phyloP scores from a whole-genome alignment of 2,888 invertebrate genomes.

The Diloba caeruleocephala region DNA sequence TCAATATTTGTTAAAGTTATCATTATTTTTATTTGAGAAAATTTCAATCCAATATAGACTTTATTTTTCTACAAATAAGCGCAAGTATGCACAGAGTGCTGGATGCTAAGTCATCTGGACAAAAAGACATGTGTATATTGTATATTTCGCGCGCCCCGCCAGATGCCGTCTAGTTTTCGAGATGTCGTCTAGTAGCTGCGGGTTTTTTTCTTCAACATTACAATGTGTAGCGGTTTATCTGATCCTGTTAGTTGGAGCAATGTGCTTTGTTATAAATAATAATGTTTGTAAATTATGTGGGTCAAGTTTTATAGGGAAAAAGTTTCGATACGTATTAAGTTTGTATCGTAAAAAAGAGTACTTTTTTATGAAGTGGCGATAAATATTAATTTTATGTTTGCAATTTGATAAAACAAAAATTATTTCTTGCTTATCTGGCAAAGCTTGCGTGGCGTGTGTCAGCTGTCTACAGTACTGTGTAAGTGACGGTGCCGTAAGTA shows the following conservation, averaged over 20 bases:
- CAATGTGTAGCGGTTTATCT: slow-evolving; percentile 75
- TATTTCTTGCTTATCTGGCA: slow-evolving; percentile 27
- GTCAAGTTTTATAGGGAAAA: slow-evolving; percentile 39
- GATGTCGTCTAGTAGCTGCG: slow-evolving; percentile 67
- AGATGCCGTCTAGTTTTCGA: slow-evolving; percentile 75
- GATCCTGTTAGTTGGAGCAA: slow-evolving; percentile 63
- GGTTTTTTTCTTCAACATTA: slow-evolving; percentile 63
- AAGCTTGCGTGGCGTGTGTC: slow-evolving; percentile 30
- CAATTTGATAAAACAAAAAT: slow-evolving; percentile 28
- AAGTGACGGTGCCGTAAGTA: not conserved
- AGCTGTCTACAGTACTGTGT: slow-evolving; percentile 15
- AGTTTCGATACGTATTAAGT: slow-evolving; percentile 31
- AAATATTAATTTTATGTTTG: slow-evolving; percentile 25
- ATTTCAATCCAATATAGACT: slow-evolving; percentile 37
- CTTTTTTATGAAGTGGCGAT: not conserved
- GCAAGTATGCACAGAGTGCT: slow-evolving; percentile 49
- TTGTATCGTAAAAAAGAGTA: slow-evolving; percentile 18
- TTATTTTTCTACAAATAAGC: slow-evolving; percentile 26
- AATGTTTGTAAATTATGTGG: slow-evolving; percentile 50
- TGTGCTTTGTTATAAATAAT: slow-evolving; percentile 50
- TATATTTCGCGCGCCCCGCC: slow-evolving; percentile 78
- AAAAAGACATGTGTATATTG: slow-evolving; percentile 83
- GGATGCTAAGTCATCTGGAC: slow-evolving; percentile 75
- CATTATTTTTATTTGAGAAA: slow-evolving; percentile 14
- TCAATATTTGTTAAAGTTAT: slow-evolving; percentile 26